phyloP scores from a whole-genome alignment of 2,888 invertebrate species.

The Dynastes grantii region DNA sequence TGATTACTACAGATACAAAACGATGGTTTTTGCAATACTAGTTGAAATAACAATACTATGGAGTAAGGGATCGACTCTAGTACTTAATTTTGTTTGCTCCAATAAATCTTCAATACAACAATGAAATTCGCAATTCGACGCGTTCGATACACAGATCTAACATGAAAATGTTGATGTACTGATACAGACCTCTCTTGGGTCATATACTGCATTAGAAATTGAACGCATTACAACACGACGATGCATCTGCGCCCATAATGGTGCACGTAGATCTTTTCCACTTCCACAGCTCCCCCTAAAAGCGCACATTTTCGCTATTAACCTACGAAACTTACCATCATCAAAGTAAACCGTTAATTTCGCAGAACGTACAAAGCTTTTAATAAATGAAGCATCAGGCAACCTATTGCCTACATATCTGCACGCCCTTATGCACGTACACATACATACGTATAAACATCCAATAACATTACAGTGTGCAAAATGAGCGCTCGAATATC shows the following conservation, averaged over 20 bases:
- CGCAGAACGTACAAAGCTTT: constrained; percentile 42
- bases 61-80: no score
- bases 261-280: constrained; percentile 5
- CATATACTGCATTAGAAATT: not conserved
- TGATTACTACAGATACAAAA: no score
- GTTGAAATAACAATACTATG: no score
- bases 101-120: no score
- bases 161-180: no score
- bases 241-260: not conserved
- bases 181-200: not conserved
- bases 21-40: no score
- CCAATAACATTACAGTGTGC: constrained; percentile 45
- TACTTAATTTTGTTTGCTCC: no score
- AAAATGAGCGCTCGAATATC: constrained; percentile 43
- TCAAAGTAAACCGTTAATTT: constrained; percentile 45
- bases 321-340: constrained; percentile 11
- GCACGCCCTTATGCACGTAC: constrained; percentile 28
- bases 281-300: constrained; percentile 16
- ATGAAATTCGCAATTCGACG: no score
- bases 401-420: constrained; percentile 25
- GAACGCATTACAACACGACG: not conserved
- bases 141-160: no score
- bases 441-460: constrained; percentile 32
- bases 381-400: constrained; percentile 43
- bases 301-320: constrained; percentile 10